A percentile compares a stretch with the other conserved stretches of the same genome.
phyloP scores from a whole-genome alignment of 2,113 vertebrate species.

The Empidonax traillii region DNA sequence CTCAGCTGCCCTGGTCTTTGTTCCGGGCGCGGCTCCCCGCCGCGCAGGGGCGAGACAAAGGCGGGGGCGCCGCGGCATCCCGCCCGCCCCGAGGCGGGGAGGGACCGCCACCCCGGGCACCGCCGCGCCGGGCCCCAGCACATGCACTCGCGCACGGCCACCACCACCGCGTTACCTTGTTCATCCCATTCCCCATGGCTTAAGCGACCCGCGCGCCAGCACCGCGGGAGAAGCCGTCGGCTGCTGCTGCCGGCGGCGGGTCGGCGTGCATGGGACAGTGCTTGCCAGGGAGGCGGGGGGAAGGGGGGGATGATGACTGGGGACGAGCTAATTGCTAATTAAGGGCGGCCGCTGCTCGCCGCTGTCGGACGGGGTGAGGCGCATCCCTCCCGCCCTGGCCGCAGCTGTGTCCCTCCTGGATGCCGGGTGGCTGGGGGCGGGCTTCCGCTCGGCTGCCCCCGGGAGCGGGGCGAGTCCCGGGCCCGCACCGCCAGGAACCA shows the following conservation, averaged over 20 bases:
- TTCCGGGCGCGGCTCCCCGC: background rate
- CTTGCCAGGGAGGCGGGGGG: background rate
- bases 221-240: background rate
- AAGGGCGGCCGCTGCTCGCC: background rate
- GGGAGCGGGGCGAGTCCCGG: background rate
- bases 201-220: slow-evolving; percentile 18
- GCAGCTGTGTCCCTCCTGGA: background rate
- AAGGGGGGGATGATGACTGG: background rate
- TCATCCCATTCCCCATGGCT: slow-evolving; percentile 80
- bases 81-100: background rate
- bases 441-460: background rate
- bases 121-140: background rate
- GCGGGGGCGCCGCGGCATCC: background rate
- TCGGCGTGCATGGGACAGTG: background rate
- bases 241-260: background rate
- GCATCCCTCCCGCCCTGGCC: background rate
- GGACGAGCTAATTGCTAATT: background rate
- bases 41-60: background rate
- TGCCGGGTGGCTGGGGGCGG: background rate
- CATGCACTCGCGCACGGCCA: background rate
- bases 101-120: background rate
- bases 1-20: background rate
- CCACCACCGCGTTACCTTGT: slow-evolving; percentile 69
- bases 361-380: background rate
- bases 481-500: background rate